Evolutionary conservation across 64 coral and sea anemone genomes (phyloP), one percentile per base, ranked within the genome.

Genomic region (Montipora cactus): DNA sequence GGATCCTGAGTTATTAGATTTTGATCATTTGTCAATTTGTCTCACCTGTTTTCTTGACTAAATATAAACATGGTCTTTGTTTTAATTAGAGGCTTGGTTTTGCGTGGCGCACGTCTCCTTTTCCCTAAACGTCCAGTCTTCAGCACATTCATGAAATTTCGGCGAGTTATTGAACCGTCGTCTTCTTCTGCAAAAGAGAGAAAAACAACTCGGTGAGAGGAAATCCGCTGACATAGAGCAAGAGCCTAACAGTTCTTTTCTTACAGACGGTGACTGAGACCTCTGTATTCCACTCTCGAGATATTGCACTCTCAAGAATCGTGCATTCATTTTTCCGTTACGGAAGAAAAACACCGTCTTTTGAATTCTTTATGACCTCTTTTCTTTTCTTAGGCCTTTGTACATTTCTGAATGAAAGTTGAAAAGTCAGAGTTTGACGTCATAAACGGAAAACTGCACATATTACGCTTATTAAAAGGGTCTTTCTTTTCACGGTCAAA

Each of bases 61-160:
- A 98, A 98, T 64, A 98, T 90, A 44, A 96, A 98, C 59, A 98
- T 44, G 0, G 97, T 89, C 16, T 64, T 98, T n/a, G 92, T 96
- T 18, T 88, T 93, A 48, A 98, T 92, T 59, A 98, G 85, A 3
- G 81, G 89, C 28, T 94, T 92, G 48, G 75, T 89, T 44, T 93
- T 94, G 37, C 78, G 77, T 13, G 82, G 70, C 44, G 72, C 37
- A 28, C 95, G 81, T 15, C 94, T 75, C 44, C 97, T 82, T 66
- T 79, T 87, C 2, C 90, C 90, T 4, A 90, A 74, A n/a, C 87
- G 77, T 25, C 94, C 96, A 5, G 61, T 88, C 21, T 89, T 94
- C 70, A 98, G 66, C 7, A 90, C 89, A 44, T 91, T 87, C 59
- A 98, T 77, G 84, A 98, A 92, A 74, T 98, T 98, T 21, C 61